These are phyloP conservation scores for Brachionus rotundiformis DNA, from an alignment of 1,140 invertebrate genomes.

Conservation along the genomic window DNA sequence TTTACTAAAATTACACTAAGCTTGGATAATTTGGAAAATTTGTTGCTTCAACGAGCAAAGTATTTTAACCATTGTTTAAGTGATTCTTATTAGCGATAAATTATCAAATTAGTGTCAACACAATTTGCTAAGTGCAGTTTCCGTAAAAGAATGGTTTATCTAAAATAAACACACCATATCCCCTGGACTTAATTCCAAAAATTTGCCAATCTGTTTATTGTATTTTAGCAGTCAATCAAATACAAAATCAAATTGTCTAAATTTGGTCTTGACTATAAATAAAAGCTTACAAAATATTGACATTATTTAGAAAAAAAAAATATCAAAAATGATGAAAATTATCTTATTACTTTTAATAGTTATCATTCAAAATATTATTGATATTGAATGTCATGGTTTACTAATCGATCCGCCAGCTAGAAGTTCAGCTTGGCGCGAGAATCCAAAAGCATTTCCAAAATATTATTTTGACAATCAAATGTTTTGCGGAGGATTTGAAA, in stretches of 20 bases:
- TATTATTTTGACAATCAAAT: conserved; percentile 87
- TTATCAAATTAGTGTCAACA: neutral
- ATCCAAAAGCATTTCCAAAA: conserved; percentile 61
- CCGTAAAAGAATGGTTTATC: neutral
- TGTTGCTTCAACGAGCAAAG: neutral
- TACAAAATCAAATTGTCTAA: neutral
- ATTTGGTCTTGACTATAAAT: neutral
- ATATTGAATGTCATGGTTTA: conserved; percentile 39
- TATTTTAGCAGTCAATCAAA: neutral
- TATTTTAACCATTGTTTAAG: neutral
- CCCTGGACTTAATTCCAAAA: neutral
- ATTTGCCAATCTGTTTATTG: neutral
- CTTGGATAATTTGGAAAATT: neutral
- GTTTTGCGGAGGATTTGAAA: conserved; percentile 81
- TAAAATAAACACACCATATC: neutral
- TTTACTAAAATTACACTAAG: neutral
- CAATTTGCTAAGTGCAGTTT: neutral
- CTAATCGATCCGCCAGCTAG: conserved; percentile 41
- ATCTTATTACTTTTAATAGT: neutral
- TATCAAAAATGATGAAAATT: neutral
- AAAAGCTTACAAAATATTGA: no score
- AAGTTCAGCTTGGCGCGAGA: conserved; percentile 71
- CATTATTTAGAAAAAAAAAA: neutral
- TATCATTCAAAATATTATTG: neutral
- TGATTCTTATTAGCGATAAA: neutral